phyloP scores from a whole-genome alignment of 2,113 vertebrate genomes.

The Pollachius pollachius region DNA sequence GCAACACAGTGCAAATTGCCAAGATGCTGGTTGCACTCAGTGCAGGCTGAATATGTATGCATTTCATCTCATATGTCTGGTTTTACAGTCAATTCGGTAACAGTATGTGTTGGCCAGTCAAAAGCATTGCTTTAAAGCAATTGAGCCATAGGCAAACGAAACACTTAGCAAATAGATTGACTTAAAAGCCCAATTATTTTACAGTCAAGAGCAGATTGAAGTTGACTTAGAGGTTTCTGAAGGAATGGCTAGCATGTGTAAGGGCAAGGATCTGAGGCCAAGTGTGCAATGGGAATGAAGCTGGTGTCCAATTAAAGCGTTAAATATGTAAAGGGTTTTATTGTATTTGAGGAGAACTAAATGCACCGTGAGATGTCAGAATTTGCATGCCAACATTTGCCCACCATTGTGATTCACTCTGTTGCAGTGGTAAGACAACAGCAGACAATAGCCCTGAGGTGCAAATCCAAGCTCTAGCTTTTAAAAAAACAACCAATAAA shows the following conservation, averaged over 20 bases:
- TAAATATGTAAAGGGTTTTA: too few species aligned
- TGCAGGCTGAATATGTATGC: conserved; percentile 12
- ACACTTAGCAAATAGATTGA: not conserved
- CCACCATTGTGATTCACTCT: conserved; percentile 39
- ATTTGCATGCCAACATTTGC: conserved; percentile 21
- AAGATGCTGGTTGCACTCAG: conserved; percentile 12
- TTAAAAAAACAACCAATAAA: conserved; percentile 25
- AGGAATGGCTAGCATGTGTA: not conserved
- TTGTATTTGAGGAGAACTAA: conserved; percentile 25
- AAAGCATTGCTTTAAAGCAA: not conserved
- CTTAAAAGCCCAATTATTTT: not conserved
- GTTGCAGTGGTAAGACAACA: conserved; percentile 40
- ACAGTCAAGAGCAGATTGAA: conserved; percentile 2
- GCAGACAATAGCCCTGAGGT: conserved; percentile 57
- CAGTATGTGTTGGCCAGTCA: not conserved
- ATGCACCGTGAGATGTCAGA: conserved; percentile 23
- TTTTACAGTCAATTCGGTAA: not conserved
- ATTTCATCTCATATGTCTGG: conserved; percentile 3
- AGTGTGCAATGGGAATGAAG: not conserved
- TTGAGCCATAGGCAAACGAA: not conserved
- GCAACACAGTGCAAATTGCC: conserved; percentile 40
- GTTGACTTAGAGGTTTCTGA: not conserved
- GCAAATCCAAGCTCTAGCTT: conserved; percentile 41
- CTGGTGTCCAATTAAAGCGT: conserved; percentile 12
- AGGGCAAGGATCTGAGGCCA: not conserved